Base-by-base conservation (phyloP, 2,888 invertebrate genomes). In the Eurytoma californica region DNA sequence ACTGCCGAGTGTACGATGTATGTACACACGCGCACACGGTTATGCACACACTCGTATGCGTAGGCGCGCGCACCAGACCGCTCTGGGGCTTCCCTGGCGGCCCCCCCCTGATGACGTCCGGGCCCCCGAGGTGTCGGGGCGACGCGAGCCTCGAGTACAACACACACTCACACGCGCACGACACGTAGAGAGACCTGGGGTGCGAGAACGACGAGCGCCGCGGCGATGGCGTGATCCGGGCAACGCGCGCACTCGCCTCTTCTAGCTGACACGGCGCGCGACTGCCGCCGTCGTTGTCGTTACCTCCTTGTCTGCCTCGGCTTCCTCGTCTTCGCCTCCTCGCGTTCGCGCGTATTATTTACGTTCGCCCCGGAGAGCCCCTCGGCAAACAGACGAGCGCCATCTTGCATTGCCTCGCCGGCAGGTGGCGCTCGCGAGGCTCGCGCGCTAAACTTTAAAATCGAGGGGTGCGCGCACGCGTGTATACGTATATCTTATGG, bases 351-450 rank as follows among this genome's bases (percentile, higher is more conserved):
- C 86, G 84, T 67, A 67, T 78, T 87, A 88, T 87, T 88, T 87
- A 87, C 86, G 85, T 86, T 84, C 86, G 83, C 85, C 85, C 86
- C 85, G 84, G 85, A 85, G 83, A 70, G 63, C 63, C 63, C 82
- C 84, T 86, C 87, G 86, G 87, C 88, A 87, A 88, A 87, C 87
- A 86, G 86, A 84, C 83, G 82, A 83, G 84, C 88, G 88, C 88
- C 88, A 89, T 89, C 85, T 88, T 88, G 86, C 60, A 1, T 0
- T 3, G 3, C 13, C 24, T 53, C 14, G 16, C 51, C 75, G 75
- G 39, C 28, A 58, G 66, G 60, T 30, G 80, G 53, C 74, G 77
- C 65, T 55, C 69, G 63, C 2, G 0, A 14, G 9, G 63, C 49
- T 57, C 24, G n/a, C 72, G 39, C 67, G 30, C 51, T n/a, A 63